These are phyloP conservation scores for Ormyrus pomaceus DNA, from an alignment of 2,888 invertebrate species.

Conservation along the genomic window DNA sequence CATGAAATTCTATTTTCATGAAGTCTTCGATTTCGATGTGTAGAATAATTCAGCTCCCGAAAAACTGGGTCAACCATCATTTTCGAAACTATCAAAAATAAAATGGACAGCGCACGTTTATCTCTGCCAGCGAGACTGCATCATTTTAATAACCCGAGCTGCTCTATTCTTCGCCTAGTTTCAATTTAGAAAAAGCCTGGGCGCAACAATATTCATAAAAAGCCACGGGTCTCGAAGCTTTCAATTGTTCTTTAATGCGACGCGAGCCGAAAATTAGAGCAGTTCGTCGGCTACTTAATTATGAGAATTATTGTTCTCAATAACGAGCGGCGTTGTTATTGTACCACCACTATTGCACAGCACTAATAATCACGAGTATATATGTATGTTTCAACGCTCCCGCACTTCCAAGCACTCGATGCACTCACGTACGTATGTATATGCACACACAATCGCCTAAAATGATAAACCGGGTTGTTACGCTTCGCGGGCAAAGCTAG, in stretches of 20 bases:
- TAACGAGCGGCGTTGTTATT: conserved; percentile 11
- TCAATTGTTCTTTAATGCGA: too few relatives aligned
- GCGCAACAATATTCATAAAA: too few relatives aligned
- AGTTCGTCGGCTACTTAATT: conserved; percentile 2
- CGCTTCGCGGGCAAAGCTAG: neutral
- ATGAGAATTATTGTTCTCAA: neutral
- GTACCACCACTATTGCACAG: conserved; percentile 42
- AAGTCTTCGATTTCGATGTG: too few relatives aligned
- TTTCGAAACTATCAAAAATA: neutral
- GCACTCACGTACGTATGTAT: conserved; percentile 54
- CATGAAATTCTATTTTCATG: too few relatives aligned
- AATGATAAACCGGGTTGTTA: conserved; percentile 18
- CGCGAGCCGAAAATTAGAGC: too few relatives aligned
- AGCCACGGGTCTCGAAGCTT: too few relatives aligned
- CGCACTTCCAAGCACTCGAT: conserved; percentile 48
- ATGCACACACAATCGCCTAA: conserved; percentile 30
- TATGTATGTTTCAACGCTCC: conserved; percentile 33
- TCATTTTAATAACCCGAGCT: too few relatives aligned
- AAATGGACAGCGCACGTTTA: conserved; percentile 9
- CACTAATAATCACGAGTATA: conserved; percentile 39
- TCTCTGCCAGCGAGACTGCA: neutral
- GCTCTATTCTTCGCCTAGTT: too few relatives aligned
- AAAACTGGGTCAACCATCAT: neutral
- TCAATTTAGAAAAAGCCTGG: too few relatives aligned
- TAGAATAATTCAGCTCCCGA: neutral